Percentiles rank a stretch among this genome's conserved stretches.
Conservation (phyloP, 2,113 vertebrate genomes). For the Myxocyprinus asiaticus region DNA sequence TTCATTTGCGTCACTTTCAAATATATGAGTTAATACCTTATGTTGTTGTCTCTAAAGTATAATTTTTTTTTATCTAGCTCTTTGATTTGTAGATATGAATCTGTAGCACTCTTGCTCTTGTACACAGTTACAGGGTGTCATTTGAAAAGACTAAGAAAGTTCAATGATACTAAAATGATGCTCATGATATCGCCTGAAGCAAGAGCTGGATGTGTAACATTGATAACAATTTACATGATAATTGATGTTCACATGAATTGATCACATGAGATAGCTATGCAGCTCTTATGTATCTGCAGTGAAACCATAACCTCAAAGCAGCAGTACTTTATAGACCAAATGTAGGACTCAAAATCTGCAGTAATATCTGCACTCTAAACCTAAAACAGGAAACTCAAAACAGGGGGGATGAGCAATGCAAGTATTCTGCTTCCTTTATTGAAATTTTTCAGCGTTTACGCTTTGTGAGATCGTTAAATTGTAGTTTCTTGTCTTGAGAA, state of each 20-base stretch:
- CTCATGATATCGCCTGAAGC: constrained; percentile 1
- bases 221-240: not conserved
- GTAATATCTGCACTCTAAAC: no score
- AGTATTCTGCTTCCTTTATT: no score
- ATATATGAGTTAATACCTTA: not conserved
- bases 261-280: not conserved
- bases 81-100: not conserved
- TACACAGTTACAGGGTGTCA: not conserved
- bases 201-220: constrained; percentile 2
- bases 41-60: not conserved
- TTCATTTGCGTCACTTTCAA: not conserved
- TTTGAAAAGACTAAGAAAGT: constrained; percentile 5
- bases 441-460: no score
- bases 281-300: no score
- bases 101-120: not conserved
- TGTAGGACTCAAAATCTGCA: no score
- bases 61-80: not conserved
- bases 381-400: no score
- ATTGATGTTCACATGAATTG: no score
- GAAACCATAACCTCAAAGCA: no score
- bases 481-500: no score
- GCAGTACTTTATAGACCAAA: no score
- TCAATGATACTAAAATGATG: constrained; percentile 12
- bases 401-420: no score
- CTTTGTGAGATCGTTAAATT: no score